Conservation (phyloP, 2,797 vertebrate species). For the Bufotes viridis region DNA sequence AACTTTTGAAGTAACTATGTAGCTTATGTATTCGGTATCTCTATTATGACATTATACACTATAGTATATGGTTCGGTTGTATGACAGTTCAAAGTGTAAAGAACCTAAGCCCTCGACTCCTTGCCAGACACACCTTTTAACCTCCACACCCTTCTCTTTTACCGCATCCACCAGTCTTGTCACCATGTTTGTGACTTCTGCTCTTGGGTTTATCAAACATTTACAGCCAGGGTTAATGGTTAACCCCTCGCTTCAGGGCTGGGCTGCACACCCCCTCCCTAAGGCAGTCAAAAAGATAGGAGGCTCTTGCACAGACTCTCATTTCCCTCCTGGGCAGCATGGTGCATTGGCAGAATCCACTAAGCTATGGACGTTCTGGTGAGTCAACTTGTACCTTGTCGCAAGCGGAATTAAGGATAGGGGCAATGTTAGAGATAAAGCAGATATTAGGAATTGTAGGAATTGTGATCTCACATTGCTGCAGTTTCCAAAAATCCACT, state of each 20-base stretch:
- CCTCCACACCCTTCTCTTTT: conserved; percentile 55
- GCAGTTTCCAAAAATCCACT: not conserved
- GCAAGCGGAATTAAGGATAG: not conserved
- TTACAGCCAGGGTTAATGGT: conserved; percentile 62
- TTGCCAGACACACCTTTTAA: conserved; percentile 55
- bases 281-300: conserved; percentile 61
- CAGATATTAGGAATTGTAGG: not conserved
- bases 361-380: conserved; percentile 9
- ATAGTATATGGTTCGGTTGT: not conserved
- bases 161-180: conserved; percentile 55
- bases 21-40: not conserved
- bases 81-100: conserved; percentile 3
- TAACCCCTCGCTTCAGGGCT: conserved; percentile 59
- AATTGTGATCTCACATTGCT: not conserved
- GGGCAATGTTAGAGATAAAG: not conserved
- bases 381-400: not conserved
- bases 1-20: not conserved
- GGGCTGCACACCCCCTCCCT: conserved; percentile 56
- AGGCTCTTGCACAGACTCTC: conserved; percentile 50
- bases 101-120: conserved; percentile 23
- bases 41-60: not conserved
- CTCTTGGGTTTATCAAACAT: conserved; percentile 62
- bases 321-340: conserved; percentile 48
- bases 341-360: conserved; percentile 4
- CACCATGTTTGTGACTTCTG: conserved; percentile 61